A percentile compares a stretch with the other conserved stretches of the same genome.
Evolutionary conservation across 2,113 vertebrate species (phyloP).

Genomic region (Carollia perspicillata): DNA sequence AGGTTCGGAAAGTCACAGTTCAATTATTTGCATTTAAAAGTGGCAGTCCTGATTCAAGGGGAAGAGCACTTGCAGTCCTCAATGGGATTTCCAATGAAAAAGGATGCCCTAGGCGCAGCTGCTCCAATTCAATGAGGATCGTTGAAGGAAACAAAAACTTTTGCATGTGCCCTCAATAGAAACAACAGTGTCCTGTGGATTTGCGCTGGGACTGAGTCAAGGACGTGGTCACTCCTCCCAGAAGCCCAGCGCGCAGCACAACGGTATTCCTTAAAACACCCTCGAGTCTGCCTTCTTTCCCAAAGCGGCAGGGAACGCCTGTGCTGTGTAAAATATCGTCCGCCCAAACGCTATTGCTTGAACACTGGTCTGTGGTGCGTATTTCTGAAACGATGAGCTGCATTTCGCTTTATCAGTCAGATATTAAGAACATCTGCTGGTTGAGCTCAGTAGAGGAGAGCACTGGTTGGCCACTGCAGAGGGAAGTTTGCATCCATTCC

Average conservation of each 20-base stretch:
- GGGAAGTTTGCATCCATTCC: neutral
- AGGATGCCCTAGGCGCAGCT: conserved; percentile 61
- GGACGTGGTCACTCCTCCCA: neutral
- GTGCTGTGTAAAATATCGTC: conserved; percentile 54
- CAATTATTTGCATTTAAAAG: conserved; percentile 10
- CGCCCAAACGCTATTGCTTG: conserved; percentile 63
- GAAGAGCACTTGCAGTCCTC: conserved; percentile 28
- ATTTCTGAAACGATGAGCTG: conserved; percentile 67
- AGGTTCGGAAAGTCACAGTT: conserved; percentile 25
- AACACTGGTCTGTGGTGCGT: conserved; percentile 57
- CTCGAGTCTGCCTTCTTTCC: conserved; percentile 28
- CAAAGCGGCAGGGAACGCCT: conserved; percentile 46
- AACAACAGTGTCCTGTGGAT: conserved; percentile 29
- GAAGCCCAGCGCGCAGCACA: neutral
- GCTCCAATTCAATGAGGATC: conserved; percentile 69
- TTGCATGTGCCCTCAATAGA: conserved; percentile 50
- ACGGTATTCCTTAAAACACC: neutral
- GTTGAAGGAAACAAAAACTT: conserved; percentile 56
- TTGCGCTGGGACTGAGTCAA: neutral
- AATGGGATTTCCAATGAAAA: conserved; percentile 36
- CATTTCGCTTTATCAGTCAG: conserved; percentile 40
- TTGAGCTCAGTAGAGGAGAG: neutral
- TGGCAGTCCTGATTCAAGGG: neutral
- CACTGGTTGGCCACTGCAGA: neutral
- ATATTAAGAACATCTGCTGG: conserved; percentile 51